Evolutionary conservation across 2,113 vertebrate species (phyloP).

Genomic region (Scopus umbretta): DNA sequence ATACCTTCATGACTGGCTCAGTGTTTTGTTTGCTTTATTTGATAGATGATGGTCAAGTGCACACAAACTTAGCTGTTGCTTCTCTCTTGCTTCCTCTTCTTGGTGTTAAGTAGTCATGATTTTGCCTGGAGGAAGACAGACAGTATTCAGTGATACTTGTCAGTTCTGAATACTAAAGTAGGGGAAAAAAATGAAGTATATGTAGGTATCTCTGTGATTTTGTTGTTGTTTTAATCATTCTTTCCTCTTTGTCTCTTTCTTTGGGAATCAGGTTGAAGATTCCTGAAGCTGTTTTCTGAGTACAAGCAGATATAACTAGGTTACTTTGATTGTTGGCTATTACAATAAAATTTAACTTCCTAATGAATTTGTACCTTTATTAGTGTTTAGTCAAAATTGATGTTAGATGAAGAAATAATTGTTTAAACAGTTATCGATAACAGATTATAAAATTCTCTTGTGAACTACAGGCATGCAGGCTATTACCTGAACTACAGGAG

Average conservation of each 20-base stretch:
- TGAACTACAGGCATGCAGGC: background rate
- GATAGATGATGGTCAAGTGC: constrained; percentile 14
- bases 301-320: background rate
- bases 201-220: background rate
- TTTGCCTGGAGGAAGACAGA: background rate
- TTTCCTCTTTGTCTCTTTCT: background rate
- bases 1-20: constrained; percentile 14
- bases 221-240: background rate
- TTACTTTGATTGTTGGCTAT: background rate
- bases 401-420: background rate
- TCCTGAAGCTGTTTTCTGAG: background rate
- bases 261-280: background rate
- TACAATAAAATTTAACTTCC: background rate
- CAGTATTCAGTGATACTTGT: background rate
- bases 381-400: background rate
- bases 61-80: background rate
- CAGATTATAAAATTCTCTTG: background rate
- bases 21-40: constrained; percentile 55
- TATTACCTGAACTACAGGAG: background rate
- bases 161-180: background rate
- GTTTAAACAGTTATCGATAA: background rate
- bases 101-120: background rate
- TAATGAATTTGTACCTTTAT: background rate
- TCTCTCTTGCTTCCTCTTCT: background rate
- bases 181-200: background rate